Percentiles rank a stretch among this genome's conserved stretches.
These are phyloP conservation scores for Drosophila ficusphila DNA, from an alignment of 1,140 invertebrate genomes.

Conservation along the genomic window DNA sequence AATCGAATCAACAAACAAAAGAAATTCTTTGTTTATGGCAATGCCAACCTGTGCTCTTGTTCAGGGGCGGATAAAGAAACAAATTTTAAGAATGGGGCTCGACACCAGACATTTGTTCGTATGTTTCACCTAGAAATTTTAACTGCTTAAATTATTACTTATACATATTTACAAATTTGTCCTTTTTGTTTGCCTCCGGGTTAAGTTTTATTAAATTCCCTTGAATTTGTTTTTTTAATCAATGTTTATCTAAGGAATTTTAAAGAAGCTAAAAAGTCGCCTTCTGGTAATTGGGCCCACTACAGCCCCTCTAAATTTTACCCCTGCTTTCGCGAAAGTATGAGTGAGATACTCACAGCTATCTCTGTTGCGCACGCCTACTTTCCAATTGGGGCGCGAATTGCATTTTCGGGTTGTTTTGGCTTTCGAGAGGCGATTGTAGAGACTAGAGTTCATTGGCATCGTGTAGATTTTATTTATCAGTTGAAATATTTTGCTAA, in stretches of 20 bases:
- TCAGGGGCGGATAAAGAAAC: background rate
- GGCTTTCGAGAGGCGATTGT: constrained; percentile 19
- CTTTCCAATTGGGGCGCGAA: constrained; percentile 64
- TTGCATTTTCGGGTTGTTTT: constrained; percentile 49
- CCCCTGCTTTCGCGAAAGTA: background rate
- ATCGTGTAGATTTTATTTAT: constrained; percentile 78
- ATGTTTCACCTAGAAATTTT: too few relatives aligned
- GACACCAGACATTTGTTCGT: too few relatives aligned
- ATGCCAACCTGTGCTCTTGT: constrained; percentile 59
- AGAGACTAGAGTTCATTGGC: constrained; percentile 64
- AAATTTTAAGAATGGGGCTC: background rate
- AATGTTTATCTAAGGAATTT: too few relatives aligned
- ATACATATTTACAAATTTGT: too few relatives aligned
- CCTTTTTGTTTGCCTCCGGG: too few relatives aligned
- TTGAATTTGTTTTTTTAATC: too few relatives aligned
- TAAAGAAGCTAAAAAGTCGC: background rate
- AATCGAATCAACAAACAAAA: constrained; percentile 70
- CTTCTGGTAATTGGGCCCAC: too few relatives aligned
- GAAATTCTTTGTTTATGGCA: constrained; percentile 77
- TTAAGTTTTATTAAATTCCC: too few relatives aligned
- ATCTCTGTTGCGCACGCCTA: constrained; percentile 17
- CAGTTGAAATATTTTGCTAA: constrained; percentile 81
- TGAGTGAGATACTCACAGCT: constrained; percentile 1
- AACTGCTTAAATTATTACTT: too few relatives aligned
- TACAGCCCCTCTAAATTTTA: too few relatives aligned